These are phyloP conservation scores for Rhizomys pruinosus DNA, from an alignment of 2,113 vertebrate genomes.

Conservation along the genomic window DNA sequence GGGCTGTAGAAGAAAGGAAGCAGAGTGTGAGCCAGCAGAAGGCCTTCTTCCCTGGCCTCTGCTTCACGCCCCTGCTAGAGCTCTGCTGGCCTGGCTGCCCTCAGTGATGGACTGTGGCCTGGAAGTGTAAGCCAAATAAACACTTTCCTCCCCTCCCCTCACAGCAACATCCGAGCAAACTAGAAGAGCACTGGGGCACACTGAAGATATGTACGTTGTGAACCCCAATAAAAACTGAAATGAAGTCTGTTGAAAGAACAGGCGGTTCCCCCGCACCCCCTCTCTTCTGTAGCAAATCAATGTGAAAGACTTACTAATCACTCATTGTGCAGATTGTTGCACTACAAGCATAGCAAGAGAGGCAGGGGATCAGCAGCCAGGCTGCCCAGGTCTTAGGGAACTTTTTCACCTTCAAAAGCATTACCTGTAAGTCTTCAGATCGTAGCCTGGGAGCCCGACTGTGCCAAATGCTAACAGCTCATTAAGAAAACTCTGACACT, in stretches of 20 bases:
- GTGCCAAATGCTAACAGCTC: slow-evolving; percentile 33
- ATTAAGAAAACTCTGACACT: slow-evolving; percentile 31
- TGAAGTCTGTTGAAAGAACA: neutral
- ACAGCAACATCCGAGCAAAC: too few relatives aligned
- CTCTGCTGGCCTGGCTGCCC: too few relatives aligned
- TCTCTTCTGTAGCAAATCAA: neutral
- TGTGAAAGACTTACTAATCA: neutral
- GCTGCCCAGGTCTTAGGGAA: neutral
- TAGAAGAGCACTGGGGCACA: neutral
- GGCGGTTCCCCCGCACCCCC: neutral
- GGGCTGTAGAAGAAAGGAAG: too few relatives aligned
- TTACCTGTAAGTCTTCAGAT: slow-evolving; percentile 55
- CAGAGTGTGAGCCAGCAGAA: too few relatives aligned
- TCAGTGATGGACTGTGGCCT: too few relatives aligned
- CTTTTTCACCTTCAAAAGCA: slow-evolving; percentile 44
- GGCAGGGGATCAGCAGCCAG: neutral
- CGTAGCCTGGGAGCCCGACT: neutral
- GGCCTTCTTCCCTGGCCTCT: too few relatives aligned
- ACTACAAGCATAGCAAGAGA: rapidly evolving
- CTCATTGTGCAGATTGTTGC: neutral
- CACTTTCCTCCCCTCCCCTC: too few relatives aligned
- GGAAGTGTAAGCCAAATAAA: too few relatives aligned
- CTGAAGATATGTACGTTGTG: neutral
- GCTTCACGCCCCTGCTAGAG: too few relatives aligned
- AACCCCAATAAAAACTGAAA: slow-evolving; percentile 6